phyloP scores from a whole-genome alignment of 64 coral and sea anemone species.

The Pocillopora verrucosa region DNA sequence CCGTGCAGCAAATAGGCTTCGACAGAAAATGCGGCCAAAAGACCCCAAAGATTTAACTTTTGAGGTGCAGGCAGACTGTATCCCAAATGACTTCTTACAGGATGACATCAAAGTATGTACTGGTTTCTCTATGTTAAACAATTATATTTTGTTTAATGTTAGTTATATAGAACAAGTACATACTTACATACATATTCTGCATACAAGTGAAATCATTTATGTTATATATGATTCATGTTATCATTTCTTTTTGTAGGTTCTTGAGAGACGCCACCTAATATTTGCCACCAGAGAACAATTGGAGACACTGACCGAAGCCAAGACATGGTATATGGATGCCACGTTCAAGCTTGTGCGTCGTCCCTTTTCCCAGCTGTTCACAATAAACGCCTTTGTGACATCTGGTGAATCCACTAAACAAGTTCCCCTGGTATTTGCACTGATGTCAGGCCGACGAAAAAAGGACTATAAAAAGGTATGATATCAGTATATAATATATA shows the following conservation, averaged over 20 bases:
- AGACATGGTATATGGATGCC: neutral
- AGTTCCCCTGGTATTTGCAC: neutral
- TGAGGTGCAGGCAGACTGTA: neutral
- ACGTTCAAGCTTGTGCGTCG: neutral
- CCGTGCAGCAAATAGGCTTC: neutral
- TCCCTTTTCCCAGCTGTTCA: neutral
- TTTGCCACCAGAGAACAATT: neutral
- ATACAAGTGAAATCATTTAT: too few relatives aligned
- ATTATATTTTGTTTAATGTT: too few relatives aligned
- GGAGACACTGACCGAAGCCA: neutral
- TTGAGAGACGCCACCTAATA: neutral
- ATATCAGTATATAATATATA: neutral
- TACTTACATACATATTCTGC: too few relatives aligned
- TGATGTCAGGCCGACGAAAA: conserved; percentile 2
- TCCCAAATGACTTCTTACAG: neutral
- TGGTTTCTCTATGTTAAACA: too few relatives aligned
- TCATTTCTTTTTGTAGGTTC: too few relatives aligned
- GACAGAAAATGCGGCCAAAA: conserved; percentile 11
- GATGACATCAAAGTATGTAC: too few relatives aligned
- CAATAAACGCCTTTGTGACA: neutral
- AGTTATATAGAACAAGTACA: too few relatives aligned
- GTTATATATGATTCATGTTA: too few relatives aligned
- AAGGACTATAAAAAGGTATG: conserved; percentile 25
- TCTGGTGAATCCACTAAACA: neutral
- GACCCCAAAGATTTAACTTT: neutral